These are phyloP conservation scores for Barbus barbus DNA, from an alignment of 2,113 vertebrate species.

Conservation along the genomic window DNA sequence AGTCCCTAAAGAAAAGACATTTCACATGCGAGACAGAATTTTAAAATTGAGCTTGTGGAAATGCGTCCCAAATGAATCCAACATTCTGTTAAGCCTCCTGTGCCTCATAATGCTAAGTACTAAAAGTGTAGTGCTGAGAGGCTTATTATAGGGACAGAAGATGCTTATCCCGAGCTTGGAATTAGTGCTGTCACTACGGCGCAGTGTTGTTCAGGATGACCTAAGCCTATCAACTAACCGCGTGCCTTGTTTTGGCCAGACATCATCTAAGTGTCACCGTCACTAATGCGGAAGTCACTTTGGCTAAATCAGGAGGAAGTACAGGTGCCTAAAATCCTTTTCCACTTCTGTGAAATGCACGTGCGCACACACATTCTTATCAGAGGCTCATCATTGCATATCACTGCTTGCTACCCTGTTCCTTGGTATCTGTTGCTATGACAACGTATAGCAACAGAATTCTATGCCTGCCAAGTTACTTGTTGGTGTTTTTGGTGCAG, in stretches of 20 bases:
- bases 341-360: slow-evolving; percentile 21
- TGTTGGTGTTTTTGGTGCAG: background rate
- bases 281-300: background rate
- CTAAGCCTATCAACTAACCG: background rate
- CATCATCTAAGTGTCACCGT: slow-evolving; percentile 12
- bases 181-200: slow-evolving; percentile 8
- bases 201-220: background rate
- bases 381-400: slow-evolving; percentile 38
- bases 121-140: background rate
- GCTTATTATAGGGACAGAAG: slow-evolving; percentile 3
- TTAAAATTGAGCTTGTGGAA: background rate
- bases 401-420: slow-evolving; percentile 15
- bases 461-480: background rate
- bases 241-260: background rate
- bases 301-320: background rate
- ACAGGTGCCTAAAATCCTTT: slow-evolving; percentile 4
- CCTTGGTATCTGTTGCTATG: slow-evolving; percentile 42
- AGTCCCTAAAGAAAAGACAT: background rate
- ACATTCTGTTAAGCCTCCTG: background rate
- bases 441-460: slow-evolving; percentile 26
- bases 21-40: background rate
- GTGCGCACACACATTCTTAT: slow-evolving; percentile 8
- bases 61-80: background rate
- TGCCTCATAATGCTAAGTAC: slow-evolving; percentile 6
- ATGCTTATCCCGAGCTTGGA: slow-evolving; percentile 3